Evolutionary conservation across 2,797 vertebrate genomes (phyloP).

Genomic region (Manis crassicaudata): DNA sequence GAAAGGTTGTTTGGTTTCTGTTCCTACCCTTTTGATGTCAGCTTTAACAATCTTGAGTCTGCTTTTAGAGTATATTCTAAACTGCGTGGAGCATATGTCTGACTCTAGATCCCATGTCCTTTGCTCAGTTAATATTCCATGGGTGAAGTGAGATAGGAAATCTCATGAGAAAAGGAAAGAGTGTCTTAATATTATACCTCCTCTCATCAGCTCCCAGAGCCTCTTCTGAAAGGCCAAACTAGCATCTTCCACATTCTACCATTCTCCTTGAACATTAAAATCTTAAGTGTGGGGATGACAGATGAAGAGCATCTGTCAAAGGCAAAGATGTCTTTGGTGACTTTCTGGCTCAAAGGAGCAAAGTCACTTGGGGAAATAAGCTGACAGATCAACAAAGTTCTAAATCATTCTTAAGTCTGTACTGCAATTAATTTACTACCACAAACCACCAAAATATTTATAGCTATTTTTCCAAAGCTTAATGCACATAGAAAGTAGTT

Average conservation of each 20-base stretch:
- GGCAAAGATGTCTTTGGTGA: constrained; percentile 1
- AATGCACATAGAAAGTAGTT: constrained; percentile 69
- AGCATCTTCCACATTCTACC: neutral
- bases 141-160: constrained; percentile 15
- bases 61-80: constrained; percentile 23
- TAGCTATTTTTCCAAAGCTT: constrained; percentile 75
- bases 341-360: constrained; percentile 7
- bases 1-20: neutral
- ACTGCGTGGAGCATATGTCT: neutral
- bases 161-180: neutral
- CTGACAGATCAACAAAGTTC: constrained; percentile 55
- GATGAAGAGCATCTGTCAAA: neutral
- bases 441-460: constrained; percentile 80
- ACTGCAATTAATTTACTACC: constrained; percentile 72
- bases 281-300: neutral
- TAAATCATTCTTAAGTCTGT: constrained; percentile 69
- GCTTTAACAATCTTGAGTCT: neutral
- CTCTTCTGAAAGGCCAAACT: constrained; percentile 1
- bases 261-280: constrained; percentile 5
- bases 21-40: neutral
- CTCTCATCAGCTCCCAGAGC: neutral
- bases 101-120: neutral
- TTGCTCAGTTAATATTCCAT: constrained; percentile 17
- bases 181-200: neutral
- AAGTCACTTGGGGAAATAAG: constrained; percentile 60